These are phyloP conservation scores for Carassius gibelio DNA, from an alignment of 2,113 vertebrate species.

Conservation along the genomic window DNA sequence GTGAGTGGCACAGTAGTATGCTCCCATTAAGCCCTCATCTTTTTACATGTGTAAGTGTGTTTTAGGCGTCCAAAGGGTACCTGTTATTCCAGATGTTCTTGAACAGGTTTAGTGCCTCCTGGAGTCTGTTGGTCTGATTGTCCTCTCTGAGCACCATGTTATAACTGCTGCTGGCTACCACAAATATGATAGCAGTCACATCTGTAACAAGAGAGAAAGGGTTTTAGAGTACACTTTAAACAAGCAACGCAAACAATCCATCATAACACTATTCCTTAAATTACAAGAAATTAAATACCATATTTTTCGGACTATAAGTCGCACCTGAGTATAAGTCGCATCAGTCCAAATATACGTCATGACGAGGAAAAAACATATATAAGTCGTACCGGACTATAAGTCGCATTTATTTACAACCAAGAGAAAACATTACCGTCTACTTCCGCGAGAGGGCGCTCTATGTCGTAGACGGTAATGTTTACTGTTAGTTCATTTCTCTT, in stretches of 20 bases:
- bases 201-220: conserved; percentile 70
- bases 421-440: too few relatives aligned
- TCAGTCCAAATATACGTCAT: too few relatives aligned
- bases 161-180: conserved; percentile 99
- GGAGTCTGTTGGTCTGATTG: conserved; percentile 98
- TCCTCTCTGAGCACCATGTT: conserved; percentile 99
- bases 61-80: conserved; percentile 62
- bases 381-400: too few relatives aligned
- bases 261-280: not conserved
- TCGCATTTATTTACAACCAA: too few relatives aligned
- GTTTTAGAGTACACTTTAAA: not conserved
- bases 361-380: too few relatives aligned
- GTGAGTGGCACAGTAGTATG: not conserved
- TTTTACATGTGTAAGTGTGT: not conserved
- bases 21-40: not conserved
- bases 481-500: too few relatives aligned
- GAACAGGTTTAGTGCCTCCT: conserved; percentile 99
- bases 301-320: too few relatives aligned
- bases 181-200: conserved; percentile 98
- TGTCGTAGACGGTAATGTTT: too few relatives aligned
- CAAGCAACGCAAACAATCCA: not conserved
- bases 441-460: too few relatives aligned
- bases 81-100: conserved; percentile 99
- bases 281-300: not conserved
- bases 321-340: too few relatives aligned